phyloP scores from a whole-genome alignment of 2,888 invertebrate genomes.

The Lithophane socia region DNA sequence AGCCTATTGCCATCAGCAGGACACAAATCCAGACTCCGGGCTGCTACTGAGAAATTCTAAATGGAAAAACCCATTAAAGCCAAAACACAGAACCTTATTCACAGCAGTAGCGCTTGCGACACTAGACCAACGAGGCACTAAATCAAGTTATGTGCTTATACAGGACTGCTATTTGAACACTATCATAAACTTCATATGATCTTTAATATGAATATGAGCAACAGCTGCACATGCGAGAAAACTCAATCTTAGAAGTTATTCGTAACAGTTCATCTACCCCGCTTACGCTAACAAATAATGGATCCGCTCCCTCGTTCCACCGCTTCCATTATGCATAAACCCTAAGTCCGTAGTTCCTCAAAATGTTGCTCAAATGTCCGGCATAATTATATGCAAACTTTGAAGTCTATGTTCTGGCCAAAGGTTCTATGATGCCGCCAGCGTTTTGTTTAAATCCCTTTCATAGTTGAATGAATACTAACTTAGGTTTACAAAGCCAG shows the following conservation, averaged over 20 bases:
- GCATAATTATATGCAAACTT: conserved; percentile 69
- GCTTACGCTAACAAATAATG: conserved; percentile 34
- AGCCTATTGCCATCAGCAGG: neutral
- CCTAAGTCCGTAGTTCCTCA: conserved; percentile 39
- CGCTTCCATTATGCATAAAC: conserved; percentile 56
- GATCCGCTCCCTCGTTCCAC: conserved; percentile 11
- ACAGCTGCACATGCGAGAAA: neutral
- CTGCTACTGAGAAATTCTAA: no score
- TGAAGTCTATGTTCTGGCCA: conserved; percentile 52
- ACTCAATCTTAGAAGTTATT: conserved; percentile 15
- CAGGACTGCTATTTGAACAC: neutral
- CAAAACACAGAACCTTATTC: no score
- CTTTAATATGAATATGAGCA: neutral
- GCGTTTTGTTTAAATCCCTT: conserved; percentile 47
- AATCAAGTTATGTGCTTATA: neutral
- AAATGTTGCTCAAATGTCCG: conserved; percentile 60
- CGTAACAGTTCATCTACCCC: conserved; percentile 18
- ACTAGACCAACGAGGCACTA: neutral
- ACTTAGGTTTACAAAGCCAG: conserved; percentile 16
- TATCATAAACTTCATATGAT: neutral
- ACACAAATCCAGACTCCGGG: neutral
- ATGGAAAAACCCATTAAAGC: no score
- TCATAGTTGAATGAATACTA: conserved; percentile 18
- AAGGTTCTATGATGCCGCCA: conserved; percentile 43
- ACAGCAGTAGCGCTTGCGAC: no score